A percentile compares a stretch with the other conserved stretches of the same genome.
Evolutionary conservation across 2,888 invertebrate species (phyloP).

Genomic region (Nemotelus pantherinus): DNA sequence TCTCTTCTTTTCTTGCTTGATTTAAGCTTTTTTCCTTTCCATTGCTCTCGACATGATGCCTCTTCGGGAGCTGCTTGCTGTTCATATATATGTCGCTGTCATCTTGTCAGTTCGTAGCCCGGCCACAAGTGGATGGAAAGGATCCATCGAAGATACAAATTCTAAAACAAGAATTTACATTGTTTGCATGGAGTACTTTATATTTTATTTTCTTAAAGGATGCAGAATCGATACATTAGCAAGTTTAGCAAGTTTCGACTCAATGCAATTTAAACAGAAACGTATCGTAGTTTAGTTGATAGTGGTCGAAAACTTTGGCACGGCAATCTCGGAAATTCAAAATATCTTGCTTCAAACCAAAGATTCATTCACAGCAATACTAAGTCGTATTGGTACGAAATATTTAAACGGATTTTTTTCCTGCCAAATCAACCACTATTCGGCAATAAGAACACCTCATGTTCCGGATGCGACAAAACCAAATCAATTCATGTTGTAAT

Average conservation of each 20-base stretch:
- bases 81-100: slow-evolving; percentile 13
- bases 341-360: too few relatives aligned
- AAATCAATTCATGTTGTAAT: slow-evolving; percentile 17
- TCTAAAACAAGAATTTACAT: slow-evolving; percentile 34
- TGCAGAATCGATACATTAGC: too few relatives aligned
- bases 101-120: slow-evolving; percentile 13
- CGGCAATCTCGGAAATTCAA: too few relatives aligned
- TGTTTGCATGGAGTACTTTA: slow-evolving; percentile 38
- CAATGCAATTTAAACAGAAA: too few relatives aligned
- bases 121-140: slow-evolving; percentile 17
- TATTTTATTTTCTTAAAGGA: slow-evolving; percentile 12
- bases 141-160: slow-evolving; percentile 18
- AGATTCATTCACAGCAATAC: too few relatives aligned
- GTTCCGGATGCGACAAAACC: not conserved
- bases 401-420: too few relatives aligned
- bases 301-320: too few relatives aligned
- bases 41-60: slow-evolving; percentile 10
- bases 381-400: too few relatives aligned
- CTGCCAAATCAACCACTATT: not conserved
- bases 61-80: slow-evolving; percentile 1
- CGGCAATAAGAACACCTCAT: too few relatives aligned
- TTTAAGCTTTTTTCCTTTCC: slow-evolving; percentile 26
- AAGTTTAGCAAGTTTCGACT: too few relatives aligned
- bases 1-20: slow-evolving; percentile 33
- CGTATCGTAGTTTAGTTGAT: too few relatives aligned